These are phyloP conservation scores for Pogonocichla stellata DNA, from an alignment of 2,113 vertebrate genomes.

Conservation along the genomic window DNA sequence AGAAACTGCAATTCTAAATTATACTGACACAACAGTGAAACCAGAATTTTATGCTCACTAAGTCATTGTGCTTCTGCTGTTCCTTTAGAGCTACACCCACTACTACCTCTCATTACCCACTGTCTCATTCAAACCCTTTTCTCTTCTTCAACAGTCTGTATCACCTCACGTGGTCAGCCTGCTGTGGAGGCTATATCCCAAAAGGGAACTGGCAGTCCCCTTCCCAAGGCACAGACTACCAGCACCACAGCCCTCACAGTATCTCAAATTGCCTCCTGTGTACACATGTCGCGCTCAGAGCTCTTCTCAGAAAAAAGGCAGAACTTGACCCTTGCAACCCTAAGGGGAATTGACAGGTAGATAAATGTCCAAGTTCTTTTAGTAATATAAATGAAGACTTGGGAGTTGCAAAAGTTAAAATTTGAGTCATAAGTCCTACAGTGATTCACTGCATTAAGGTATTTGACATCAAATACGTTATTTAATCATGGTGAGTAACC, in stretches of 20 bases:
- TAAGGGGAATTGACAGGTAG: background rate
- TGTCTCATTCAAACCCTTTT: background rate
- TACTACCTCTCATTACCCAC: background rate
- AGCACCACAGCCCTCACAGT: background rate
- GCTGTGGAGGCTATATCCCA: background rate
- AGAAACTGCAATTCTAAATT: background rate
- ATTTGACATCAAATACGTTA: background rate
- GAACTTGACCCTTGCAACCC: background rate
- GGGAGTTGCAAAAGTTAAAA: background rate
- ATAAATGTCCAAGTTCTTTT: background rate
- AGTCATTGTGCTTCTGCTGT: background rate
- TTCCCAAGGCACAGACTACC: background rate
- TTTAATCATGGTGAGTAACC: background rate
- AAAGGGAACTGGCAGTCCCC: accelerated
- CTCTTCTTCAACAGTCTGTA: background rate
- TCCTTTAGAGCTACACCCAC: background rate
- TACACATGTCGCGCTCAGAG: accelerated
- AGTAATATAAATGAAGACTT: background rate
- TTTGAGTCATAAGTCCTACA: background rate
- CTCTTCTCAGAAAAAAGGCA: background rate
- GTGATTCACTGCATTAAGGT: background rate
- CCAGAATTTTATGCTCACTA: background rate
- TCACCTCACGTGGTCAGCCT: background rate
- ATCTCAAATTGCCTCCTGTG: background rate
- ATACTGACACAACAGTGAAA: background rate